phyloP scores from a whole-genome alignment of 2,888 invertebrate genomes.

The Villa cingulata region DNA sequence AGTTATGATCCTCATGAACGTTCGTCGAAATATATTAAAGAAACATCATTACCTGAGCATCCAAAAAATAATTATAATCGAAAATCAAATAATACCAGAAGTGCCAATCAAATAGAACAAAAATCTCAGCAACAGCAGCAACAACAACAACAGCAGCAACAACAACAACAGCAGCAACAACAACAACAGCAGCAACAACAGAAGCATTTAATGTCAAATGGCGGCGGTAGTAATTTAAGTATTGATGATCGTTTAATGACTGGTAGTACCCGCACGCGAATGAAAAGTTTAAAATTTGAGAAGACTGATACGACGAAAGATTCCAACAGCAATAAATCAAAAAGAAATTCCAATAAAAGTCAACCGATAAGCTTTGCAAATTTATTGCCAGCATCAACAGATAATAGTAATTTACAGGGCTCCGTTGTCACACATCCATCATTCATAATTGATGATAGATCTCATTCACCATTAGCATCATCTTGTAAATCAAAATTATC shows the following conservation, averaged over 20 bases:
- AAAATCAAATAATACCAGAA: not conserved
- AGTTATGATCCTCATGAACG: not conserved
- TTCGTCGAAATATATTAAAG: no score
- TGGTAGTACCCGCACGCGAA: not conserved
- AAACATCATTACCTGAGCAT: not conserved
- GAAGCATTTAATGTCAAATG: not conserved
- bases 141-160: not conserved
- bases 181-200: not conserved
- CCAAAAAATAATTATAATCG: not conserved
- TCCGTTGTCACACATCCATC: not conserved
- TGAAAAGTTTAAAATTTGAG: not conserved
- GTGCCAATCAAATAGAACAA: no score
- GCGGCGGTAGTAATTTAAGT: not conserved
- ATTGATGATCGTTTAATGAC: not conserved
- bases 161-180: not conserved
- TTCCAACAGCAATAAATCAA: not conserved
- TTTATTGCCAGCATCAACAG: slow-evolving; percentile 3
- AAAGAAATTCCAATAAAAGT: not conserved
- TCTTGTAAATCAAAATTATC: not conserved
- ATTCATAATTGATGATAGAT: slow-evolving; percentile 3
- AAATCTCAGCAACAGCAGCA: not conserved
- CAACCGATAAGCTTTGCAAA: slow-evolving; percentile 12
- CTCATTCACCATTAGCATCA: slow-evolving; percentile 2
- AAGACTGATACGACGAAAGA: no score
- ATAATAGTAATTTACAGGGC: not conserved